Conservation (phyloP, 2,888 invertebrate genomes). For the Bhutanitis thaidina region DNA sequence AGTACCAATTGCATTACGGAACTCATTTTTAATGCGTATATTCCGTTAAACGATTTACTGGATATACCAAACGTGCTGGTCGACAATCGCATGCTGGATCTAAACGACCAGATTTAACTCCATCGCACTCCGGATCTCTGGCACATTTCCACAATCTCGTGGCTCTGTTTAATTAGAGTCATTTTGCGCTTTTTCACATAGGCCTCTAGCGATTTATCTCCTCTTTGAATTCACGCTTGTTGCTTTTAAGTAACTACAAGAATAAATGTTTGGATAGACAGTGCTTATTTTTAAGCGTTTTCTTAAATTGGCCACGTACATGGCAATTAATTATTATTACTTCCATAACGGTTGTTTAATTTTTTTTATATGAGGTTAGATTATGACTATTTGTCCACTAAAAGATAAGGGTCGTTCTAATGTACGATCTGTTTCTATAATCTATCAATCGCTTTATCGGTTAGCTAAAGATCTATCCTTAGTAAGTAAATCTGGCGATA, state of each 20-base stretch:
- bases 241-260: conserved; percentile 9
- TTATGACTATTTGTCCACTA: too few relatives aligned
- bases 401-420: too few relatives aligned
- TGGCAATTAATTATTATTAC: background rate
- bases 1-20: background rate
- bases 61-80: background rate
- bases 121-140: conserved; percentile 41
- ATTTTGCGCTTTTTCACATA: conserved; percentile 35
- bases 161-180: conserved; percentile 40
- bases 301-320: background rate
- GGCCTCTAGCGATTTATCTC: conserved; percentile 10
- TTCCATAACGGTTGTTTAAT: background rate
- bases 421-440: too few relatives aligned
- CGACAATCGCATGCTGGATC: conserved; percentile 32
- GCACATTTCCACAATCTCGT: conserved; percentile 41
- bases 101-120: conserved; percentile 35
- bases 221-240: conserved; percentile 19
- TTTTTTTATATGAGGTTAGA: background rate
- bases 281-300: conserved; percentile 4
- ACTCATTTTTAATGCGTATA: conserved; percentile 3
- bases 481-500: too few relatives aligned
- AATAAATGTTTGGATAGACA: conserved; percentile 13
- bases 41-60: conserved; percentile 2
- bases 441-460: too few relatives aligned
- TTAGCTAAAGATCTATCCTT: too few relatives aligned